These are phyloP conservation scores for Neotoxoptera formosana DNA, from an alignment of 1,140 invertebrate genomes.

Conservation along the genomic window DNA sequence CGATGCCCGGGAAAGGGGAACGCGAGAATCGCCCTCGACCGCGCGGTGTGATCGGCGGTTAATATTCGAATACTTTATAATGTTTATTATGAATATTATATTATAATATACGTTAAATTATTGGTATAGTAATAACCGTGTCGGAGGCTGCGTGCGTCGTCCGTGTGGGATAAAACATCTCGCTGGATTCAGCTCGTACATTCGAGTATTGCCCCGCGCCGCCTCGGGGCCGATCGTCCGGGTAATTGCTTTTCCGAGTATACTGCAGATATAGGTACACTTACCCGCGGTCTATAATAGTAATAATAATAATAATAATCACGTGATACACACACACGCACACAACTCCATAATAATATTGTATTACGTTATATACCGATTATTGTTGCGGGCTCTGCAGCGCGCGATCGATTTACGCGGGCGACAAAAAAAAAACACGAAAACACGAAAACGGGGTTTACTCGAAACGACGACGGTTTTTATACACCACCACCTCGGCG, in stretches of 20 bases:
- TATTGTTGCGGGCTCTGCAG: background rate
- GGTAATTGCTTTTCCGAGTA: slow-evolving; percentile 31
- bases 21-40: background rate
- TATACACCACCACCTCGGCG: background rate
- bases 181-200: too few species aligned
- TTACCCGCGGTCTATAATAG: background rate
- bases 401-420: background rate
- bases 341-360: background rate
- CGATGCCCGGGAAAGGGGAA: background rate
- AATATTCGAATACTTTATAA: background rate
- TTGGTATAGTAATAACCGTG: too few species aligned
- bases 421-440: background rate
- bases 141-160: background rate
- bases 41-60: too few species aligned
- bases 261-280: too few species aligned
- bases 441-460: background rate
- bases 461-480: background rate
- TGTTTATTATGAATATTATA: too few species aligned
- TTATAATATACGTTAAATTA: too few species aligned
- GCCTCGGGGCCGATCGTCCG: slow-evolving; percentile 1
- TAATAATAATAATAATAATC: background rate
- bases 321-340: background rate
- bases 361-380: too few species aligned
- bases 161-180: slow-evolving; percentile 32
- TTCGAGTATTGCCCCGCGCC: slow-evolving; percentile 12